A percentile compares a stretch with the other conserved stretches of the same genome.
Conservation (phyloP, 2,888 invertebrate genomes). For the Epistrophe grossulariae region DNA sequence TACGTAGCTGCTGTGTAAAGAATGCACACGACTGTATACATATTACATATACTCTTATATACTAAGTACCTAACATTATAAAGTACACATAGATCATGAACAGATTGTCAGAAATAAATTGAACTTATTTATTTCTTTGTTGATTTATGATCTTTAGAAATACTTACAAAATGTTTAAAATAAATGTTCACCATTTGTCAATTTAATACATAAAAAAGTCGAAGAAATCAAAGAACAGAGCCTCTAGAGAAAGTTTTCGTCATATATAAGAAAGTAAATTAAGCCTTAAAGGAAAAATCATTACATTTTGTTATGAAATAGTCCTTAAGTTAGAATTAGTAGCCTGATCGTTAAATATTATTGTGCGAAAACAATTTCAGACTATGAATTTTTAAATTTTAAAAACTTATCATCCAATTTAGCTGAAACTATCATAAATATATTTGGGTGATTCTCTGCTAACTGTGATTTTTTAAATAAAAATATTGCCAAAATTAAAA, state of each 20-base stretch:
- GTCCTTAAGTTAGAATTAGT: too few species aligned
- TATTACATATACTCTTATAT: not conserved
- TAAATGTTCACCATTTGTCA: constrained; percentile 12
- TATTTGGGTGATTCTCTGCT: too few species aligned
- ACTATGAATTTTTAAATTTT: too few species aligned
- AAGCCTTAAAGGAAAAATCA: too few species aligned
- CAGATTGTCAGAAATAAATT: constrained; percentile 40
- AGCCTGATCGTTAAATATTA: too few species aligned
- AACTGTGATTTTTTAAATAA: too few species aligned
- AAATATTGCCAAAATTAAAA: too few species aligned
- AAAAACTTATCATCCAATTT: too few species aligned
- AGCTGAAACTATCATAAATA: too few species aligned
- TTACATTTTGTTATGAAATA: too few species aligned
- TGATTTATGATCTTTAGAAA: constrained; percentile 9
- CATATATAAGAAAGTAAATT: not conserved
- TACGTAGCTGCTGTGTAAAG: not conserved
- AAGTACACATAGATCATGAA: constrained; percentile 38
- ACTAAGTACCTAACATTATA: not conserved
- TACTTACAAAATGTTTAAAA: constrained; percentile 6
- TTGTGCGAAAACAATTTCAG: too few species aligned
- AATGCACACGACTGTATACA: not conserved
- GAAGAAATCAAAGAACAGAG: not conserved
- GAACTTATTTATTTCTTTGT: constrained; percentile 38
- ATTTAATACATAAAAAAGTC: not conserved
- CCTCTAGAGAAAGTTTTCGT: not conserved